Evolutionary conservation across 2,113 vertebrate genomes (phyloP), one percentile per base, ranked within the genome.

Genomic region (Macrotis lagotis): DNA sequence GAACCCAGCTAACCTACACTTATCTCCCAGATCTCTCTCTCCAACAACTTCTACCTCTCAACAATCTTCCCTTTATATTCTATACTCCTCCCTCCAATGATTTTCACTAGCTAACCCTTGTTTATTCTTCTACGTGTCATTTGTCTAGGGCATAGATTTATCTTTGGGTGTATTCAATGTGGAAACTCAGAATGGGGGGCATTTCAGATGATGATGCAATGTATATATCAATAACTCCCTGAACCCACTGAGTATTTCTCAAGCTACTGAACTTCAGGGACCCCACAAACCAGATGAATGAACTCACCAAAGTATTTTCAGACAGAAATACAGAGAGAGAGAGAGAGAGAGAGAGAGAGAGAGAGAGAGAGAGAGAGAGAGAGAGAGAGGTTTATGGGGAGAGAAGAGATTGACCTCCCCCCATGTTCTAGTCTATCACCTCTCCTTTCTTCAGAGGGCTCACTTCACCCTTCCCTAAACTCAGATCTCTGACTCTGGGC

Each of bases 401-500:
- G 66, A 74, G 37, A 74, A 16, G n/a, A 74, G 66, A 44, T 22
- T 74, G 66, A 44, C 24, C 66, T 48, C 50, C 22, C 25, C 89
- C 44, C 19, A 51, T 31, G 3, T 74, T 92, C 93, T 93, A 89
- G n/a, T 48, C 93, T 94, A 74, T 31, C 12, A 0, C 19, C 47
- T 66, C 49, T 83, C 48, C 11, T 91, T 10, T 94, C 59, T 88
- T 88, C 48, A 66, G 48, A 49, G n/a, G 66, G 53, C 92, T 95
- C 37, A 92, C 51, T 48, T 47, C 93, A 92, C 88, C 90, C 92
- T 91, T 28, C 93, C 92, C 51, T 88, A 96, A 95, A 94, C 91
- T 89, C 88, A 92, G 48, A 93, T 92, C 92, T 93, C 91, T 96
- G 95, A 88, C 48, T 91, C 88, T 91, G 44, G 48, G 53, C 93